Evolutionary conservation across 1,140 invertebrate genomes (phyloP), one percentile per base, ranked within the genome.

Genomic region (Heliothis virescens): DNA sequence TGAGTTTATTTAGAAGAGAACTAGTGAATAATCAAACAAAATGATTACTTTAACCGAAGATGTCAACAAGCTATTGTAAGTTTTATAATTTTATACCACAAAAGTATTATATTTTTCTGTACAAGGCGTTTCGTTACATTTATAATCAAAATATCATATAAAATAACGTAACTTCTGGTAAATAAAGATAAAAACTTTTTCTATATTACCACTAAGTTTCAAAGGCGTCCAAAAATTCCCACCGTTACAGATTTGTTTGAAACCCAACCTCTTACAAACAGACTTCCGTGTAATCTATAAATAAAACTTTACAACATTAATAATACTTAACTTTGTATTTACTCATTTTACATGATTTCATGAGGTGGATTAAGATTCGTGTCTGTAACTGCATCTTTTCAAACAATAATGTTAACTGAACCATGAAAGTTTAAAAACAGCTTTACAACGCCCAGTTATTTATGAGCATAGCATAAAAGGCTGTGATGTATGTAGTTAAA

Each of bases 41-140:
- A 93, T 93, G 92, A 89, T 87, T 79, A 81, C 82, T 29, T 48
- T 86, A 78, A 86, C 85, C 13, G 90, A 91, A 79, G 87, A 90
- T 71, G 85, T 91, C 47, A 86, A 85, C 62, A 87, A 85, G 67
- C 81, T 91, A 71, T 92, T 93, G 91, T 92, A 90, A 92, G 91
- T 91, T 74, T 65, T 12, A 52, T 15, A 50, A 52, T 69, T 52
- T 57, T 52, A 52, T 29, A 71, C 18, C 48, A 71, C 48, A 21
- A 52, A 53, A 9, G 4, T 10, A 11, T 34, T n/a, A n/a, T 18
- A 5, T 29, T 21, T 10, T 15, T 13, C 10, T 13, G 4, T 1
- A 12, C 2, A 5, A 12, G 16, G 63, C 48, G 16, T 48, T 18
- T 67, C 11, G 7, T 3, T 0, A 16, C 63, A 48, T 26, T 18